Percentiles rank a stretch among this genome's conserved stretches.
These are phyloP conservation scores for Penaeus indicus DNA, from an alignment of 1,140 invertebrate genomes.

Conservation along the genomic window DNA sequence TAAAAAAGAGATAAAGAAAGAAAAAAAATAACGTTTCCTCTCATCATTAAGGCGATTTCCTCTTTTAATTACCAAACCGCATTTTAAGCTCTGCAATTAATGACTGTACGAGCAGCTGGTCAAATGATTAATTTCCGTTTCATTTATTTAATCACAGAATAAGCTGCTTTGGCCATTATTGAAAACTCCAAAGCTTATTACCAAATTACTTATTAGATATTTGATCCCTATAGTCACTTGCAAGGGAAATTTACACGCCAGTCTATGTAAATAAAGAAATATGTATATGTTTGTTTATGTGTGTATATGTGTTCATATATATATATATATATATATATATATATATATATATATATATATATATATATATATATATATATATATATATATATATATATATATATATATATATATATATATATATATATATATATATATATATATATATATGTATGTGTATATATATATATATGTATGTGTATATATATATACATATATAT, in stretches of 20 bases:
- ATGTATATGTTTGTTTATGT: background rate
- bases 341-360: too few species aligned
- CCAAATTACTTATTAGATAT: background rate
- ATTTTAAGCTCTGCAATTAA: background rate
- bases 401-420: background rate
- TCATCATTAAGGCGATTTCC: background rate
- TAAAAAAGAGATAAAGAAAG: background rate
- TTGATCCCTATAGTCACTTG: background rate
- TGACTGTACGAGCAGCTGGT: background rate
- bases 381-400: too few species aligned
- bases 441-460: too few species aligned
- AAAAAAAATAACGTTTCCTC: background rate
- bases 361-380: too few species aligned
- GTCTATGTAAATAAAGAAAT: background rate
- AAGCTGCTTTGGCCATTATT: background rate
- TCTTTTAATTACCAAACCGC: background rate
- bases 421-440: too few species aligned
- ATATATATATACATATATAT: too few species aligned
- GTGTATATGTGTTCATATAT: too few species aligned
- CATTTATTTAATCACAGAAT: background rate
- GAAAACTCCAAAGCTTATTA: background rate
- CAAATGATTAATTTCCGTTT: background rate
- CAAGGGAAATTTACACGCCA: too few species aligned
- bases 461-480: too few species aligned
- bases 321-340: too few species aligned